Conservation (phyloP, 2,797 vertebrate species). For the Channallabes apus region DNA sequence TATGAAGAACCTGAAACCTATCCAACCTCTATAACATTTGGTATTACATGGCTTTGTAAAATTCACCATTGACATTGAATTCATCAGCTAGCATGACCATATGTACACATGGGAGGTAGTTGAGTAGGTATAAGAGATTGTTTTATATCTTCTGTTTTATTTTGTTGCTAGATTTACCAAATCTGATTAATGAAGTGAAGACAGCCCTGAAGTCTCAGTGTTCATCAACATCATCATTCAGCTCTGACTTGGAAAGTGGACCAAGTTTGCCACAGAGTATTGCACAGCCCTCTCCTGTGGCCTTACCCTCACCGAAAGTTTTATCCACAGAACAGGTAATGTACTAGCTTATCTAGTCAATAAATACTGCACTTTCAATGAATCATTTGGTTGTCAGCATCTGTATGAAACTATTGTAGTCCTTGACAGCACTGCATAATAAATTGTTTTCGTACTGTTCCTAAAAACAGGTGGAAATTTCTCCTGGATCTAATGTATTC, state of each 20-base stretch:
- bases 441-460: neutral
- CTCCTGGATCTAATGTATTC: neutral
- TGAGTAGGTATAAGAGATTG: neutral
- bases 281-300: neutral
- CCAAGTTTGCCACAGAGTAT: neutral
- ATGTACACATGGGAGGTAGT: neutral
- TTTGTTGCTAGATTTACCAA: too few relatives aligned
- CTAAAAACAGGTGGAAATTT: conserved; percentile 18
- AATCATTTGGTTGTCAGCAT: neutral
- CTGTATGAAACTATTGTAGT: neutral
- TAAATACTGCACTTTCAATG: neutral
- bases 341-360: neutral
- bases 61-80: neutral
- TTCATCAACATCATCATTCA: neutral
- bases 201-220: neutral
- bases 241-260: neutral
- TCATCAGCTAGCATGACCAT: neutral
- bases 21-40: neutral
- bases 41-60: neutral
- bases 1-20: neutral
- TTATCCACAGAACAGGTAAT: too few relatives aligned
- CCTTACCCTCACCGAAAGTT: too few relatives aligned
- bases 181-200: too few relatives aligned
- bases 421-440: neutral
- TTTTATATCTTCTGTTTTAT: neutral